Evolutionary conservation across 2,113 vertebrate species (phyloP).

Genomic region (Pungitius pungitius): DNA sequence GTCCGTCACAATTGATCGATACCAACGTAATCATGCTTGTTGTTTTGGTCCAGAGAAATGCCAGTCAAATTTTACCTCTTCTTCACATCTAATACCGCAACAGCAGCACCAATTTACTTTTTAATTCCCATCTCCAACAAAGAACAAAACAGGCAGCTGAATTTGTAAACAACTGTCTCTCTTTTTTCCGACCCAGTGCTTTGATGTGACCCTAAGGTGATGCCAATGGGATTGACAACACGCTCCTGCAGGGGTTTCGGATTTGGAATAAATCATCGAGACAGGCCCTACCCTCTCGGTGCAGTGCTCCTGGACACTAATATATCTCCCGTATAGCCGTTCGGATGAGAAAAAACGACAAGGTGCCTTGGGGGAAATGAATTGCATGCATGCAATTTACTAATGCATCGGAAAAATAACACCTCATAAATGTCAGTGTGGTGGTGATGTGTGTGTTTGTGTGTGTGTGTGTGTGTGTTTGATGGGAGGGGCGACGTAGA

Average conservation of each 20-base stretch:
- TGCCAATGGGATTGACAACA: slow-evolving; percentile 74
- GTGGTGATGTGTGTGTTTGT: slow-evolving; percentile 32
- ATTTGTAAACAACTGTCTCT: slow-evolving; percentile 76
- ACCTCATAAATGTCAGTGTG: slow-evolving; percentile 62
- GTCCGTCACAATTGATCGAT: slow-evolving; percentile 20
- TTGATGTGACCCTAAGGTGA: slow-evolving; percentile 76
- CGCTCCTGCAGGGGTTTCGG: slow-evolving; percentile 61
- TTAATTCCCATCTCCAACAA: slow-evolving; percentile 64
- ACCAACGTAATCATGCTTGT: not conserved
- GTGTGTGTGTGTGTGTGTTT: slow-evolving; percentile 11
- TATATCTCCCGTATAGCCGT: slow-evolving; percentile 73
- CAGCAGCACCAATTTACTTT: slow-evolving; percentile 60
- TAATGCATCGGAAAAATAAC: slow-evolving; percentile 69
- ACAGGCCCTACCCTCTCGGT: slow-evolving; percentile 66
- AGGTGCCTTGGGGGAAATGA: slow-evolving; percentile 72
- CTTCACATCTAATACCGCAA: slow-evolving; percentile 48
- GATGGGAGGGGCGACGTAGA: slow-evolving; percentile 31
- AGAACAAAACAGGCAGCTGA: slow-evolving; percentile 54
- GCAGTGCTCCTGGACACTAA: slow-evolving; percentile 75
- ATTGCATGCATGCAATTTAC: slow-evolving; percentile 71
- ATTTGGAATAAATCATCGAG: slow-evolving; percentile 78
- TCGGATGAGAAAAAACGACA: slow-evolving; percentile 69
- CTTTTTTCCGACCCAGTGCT: slow-evolving; percentile 65
- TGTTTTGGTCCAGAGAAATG: slow-evolving; percentile 26
- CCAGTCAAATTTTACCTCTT: slow-evolving; percentile 36